phyloP scores from a whole-genome alignment of 2,797 vertebrate genomes.

The Lemur catta region DNA sequence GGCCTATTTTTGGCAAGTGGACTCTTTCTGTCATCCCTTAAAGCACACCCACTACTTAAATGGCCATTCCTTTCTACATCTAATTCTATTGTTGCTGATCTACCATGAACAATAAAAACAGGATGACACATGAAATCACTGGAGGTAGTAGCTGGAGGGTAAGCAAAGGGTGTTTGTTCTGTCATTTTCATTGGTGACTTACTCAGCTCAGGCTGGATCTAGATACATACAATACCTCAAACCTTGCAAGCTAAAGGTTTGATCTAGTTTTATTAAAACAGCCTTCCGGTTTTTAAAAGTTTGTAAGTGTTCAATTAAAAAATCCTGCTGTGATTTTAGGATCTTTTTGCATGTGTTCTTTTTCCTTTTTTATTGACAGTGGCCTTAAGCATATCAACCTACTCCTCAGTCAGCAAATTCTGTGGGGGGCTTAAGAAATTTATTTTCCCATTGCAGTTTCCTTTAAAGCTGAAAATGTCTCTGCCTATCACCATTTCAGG shows the following conservation, averaged over 20 bases:
- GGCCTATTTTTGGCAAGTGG: not conserved
- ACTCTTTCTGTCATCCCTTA: not conserved
- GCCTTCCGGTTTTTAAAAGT: not conserved
- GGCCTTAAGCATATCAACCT: not conserved
- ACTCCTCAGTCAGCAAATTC: slow-evolving; percentile 42
- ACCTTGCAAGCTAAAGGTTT: not conserved
- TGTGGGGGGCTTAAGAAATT: not conserved
- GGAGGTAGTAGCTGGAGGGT: not conserved
- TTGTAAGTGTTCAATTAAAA: slow-evolving; percentile 47
- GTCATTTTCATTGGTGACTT: not conserved
- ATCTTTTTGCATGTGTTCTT: not conserved
- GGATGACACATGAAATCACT: not conserved
- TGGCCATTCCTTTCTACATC: not conserved
- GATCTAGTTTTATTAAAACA: not conserved
- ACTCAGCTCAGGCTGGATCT: not conserved
- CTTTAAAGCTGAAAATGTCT: slow-evolving; percentile 42
- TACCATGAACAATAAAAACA: not conserved
- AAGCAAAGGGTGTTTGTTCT: not conserved
- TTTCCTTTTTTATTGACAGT: slow-evolving; percentile 23
- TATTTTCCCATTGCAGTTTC: slow-evolving; percentile 26
- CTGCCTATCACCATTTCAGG: not conserved
- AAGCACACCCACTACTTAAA: not conserved
- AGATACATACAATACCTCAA: not conserved
- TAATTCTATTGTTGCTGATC: not conserved
- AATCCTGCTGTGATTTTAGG: not conserved